Percentiles rank a stretch among this genome's conserved stretches.
phyloP scores from a whole-genome alignment of 2,113 vertebrate genomes.

The Odobenus rosmarus region DNA sequence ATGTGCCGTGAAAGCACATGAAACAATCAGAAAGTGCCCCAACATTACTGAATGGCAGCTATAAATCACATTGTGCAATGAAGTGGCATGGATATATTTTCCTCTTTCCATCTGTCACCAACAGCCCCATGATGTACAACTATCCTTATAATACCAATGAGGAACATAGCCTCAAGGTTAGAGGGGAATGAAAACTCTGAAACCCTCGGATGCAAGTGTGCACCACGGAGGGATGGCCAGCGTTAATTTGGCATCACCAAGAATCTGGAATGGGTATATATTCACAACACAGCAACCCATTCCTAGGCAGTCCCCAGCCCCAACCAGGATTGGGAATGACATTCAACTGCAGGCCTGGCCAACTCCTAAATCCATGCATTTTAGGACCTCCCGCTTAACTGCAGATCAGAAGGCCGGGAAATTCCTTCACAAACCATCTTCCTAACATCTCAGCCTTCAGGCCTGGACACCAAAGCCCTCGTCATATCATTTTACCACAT shows the following conservation, averaged over 20 bases:
- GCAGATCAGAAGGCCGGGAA: fast-evolving
- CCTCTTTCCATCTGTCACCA: background rate
- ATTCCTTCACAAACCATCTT: background rate
- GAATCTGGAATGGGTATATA: background rate
- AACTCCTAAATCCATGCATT: too few species aligned
- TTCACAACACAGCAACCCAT: fast-evolving
- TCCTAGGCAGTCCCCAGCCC: too few species aligned
- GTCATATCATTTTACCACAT: fast-evolving
- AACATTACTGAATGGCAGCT: fast-evolving
- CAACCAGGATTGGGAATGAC: too few species aligned
- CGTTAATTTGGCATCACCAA: too few species aligned
- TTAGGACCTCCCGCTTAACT: background rate
- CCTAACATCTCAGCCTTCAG: background rate
- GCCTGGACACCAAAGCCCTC: fast-evolving
- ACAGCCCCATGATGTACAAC: fast-evolving
- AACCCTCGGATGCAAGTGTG: fast-evolving
- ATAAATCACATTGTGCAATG: background rate
- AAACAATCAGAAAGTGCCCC: background rate
- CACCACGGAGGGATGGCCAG: too few species aligned
- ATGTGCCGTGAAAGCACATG: fast-evolving
- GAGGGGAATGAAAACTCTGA: too few species aligned
- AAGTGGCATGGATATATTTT: background rate
- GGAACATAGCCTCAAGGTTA: background rate
- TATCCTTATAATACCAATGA: too few species aligned
- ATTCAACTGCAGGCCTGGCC: background rate